These are phyloP conservation scores for Orius insidiosus DNA, from an alignment of 1,140 invertebrate genomes.

Conservation along the genomic window DNA sequence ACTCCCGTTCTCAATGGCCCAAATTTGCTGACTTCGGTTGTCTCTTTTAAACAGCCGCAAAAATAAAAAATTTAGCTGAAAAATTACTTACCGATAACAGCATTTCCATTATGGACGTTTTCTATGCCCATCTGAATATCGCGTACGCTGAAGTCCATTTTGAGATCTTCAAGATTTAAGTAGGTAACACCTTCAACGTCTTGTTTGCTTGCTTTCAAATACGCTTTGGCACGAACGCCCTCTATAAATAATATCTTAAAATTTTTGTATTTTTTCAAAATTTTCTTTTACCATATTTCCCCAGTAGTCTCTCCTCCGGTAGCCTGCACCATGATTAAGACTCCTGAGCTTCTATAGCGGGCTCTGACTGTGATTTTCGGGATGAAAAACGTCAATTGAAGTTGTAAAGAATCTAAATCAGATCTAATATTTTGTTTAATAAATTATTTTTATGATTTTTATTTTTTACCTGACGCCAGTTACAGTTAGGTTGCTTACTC, in stretches of 20 bases:
- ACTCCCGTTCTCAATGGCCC: no score
- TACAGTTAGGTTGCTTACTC: constrained; percentile 56
- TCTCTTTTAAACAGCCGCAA: no score
- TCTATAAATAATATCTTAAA: constrained; percentile 32
- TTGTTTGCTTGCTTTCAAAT: constrained; percentile 49
- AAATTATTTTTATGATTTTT: not conserved
- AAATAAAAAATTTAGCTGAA: no score
- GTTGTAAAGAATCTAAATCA: constrained; percentile 53
- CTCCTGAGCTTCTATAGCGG: constrained; percentile 56
- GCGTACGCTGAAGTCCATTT: constrained; percentile 64
- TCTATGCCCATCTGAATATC: constrained; percentile 66
- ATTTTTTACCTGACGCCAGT: constrained; percentile 45
- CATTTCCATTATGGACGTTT: constrained; percentile 60
- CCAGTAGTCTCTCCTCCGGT: constrained; percentile 68
- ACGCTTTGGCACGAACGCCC: constrained; percentile 64
- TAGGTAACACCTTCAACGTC: constrained; percentile 39
- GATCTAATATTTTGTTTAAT: constrained; percentile 39
- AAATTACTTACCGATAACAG: constrained; percentile 58
- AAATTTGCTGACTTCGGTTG: no score
- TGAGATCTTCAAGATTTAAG: constrained; percentile 48
- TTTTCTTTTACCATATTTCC: constrained; percentile 46
- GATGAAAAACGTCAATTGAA: constrained; percentile 57
- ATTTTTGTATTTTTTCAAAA: not conserved
- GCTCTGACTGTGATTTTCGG: constrained; percentile 56
- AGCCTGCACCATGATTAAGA: constrained; percentile 56